Percentiles rank a stretch among this genome's conserved stretches.
Evolutionary conservation across 2,797 vertebrate species (phyloP).

Genomic region (Pseudochaenichthys georgianus): DNA sequence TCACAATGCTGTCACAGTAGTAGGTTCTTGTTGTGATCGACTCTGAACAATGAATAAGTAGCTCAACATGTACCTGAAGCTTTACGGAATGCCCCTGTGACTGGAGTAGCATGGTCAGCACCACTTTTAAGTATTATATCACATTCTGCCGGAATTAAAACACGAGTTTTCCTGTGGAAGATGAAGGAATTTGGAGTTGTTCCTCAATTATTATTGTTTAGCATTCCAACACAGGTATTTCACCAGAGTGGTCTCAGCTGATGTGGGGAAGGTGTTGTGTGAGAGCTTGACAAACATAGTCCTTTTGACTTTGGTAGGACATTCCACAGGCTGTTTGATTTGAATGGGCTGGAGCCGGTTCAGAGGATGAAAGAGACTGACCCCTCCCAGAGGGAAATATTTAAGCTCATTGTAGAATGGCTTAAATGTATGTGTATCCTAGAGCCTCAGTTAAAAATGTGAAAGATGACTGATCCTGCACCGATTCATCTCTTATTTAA

Average conservation of each 20-base stretch:
- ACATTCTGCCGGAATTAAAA: background rate
- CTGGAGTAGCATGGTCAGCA: too few species aligned
- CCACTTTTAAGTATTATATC: background rate
- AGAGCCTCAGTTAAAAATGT: background rate
- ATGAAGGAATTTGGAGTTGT: background rate
- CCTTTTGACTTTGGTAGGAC: constrained; percentile 39
- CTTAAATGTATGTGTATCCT: background rate
- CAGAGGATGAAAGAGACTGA: constrained; percentile 27
- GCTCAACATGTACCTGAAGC: too few species aligned
- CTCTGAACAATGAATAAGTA: too few species aligned
- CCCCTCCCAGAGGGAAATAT: constrained; percentile 25
- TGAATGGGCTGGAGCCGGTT: constrained; percentile 62
- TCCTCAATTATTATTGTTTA: background rate
- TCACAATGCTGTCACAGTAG: background rate
- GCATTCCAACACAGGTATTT: background rate
- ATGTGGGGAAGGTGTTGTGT: background rate
- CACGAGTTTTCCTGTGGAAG: background rate
- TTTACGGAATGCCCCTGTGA: too few species aligned
- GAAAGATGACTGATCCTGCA: background rate
- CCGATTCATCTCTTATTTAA: background rate
- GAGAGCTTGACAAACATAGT: constrained; percentile 1
- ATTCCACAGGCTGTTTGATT: constrained; percentile 52
- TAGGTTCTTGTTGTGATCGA: background rate
- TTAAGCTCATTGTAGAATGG: constrained; percentile 14
- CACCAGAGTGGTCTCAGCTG: background rate